A percentile compares a stretch with the other conserved stretches of the same genome.
Evolutionary conservation across 2,797 vertebrate species (phyloP).

Genomic region (Pampus argenteus): DNA sequence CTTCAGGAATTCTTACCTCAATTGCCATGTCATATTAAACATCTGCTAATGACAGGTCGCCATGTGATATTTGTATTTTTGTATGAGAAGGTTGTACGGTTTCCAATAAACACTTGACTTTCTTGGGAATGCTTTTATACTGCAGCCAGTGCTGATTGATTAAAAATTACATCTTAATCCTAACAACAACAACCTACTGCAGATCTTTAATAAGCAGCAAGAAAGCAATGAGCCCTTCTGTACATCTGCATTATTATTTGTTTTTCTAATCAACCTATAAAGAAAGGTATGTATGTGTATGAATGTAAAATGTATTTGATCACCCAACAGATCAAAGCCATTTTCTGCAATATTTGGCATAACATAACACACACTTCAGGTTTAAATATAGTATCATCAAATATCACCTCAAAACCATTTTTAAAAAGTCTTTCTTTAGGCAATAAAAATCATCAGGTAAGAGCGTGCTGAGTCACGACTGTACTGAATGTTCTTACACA

Average conservation of each 20-base stretch:
- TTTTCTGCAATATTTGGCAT: not conserved
- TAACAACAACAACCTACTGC: too few relatives aligned
- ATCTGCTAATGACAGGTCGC: not conserved
- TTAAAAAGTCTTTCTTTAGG: not conserved
- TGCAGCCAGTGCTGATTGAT: not conserved
- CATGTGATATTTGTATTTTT: not conserved
- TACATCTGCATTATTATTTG: not conserved
- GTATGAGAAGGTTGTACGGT: too few relatives aligned
- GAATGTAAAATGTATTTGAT: too few relatives aligned
- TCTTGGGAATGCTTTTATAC: not conserved
- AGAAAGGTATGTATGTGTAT: too few relatives aligned
- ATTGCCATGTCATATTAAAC: not conserved
- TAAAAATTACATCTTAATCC: not conserved
- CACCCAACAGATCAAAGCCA: too few relatives aligned
- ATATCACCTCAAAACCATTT: not conserved
- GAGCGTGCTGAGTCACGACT: constrained; percentile 12
- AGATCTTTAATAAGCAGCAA: not conserved
- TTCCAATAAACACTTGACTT: not conserved
- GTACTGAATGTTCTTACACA: constrained; percentile 21
- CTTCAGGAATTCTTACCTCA: too few relatives aligned
- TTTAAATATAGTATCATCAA: not conserved
- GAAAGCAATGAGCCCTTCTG: not conserved
- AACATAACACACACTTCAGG: not conserved
- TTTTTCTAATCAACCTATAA: not conserved
- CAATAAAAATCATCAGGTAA: not conserved